Base-by-base conservation (phyloP, 2,888 invertebrate species). In the Drosophila algonquin region DNA sequence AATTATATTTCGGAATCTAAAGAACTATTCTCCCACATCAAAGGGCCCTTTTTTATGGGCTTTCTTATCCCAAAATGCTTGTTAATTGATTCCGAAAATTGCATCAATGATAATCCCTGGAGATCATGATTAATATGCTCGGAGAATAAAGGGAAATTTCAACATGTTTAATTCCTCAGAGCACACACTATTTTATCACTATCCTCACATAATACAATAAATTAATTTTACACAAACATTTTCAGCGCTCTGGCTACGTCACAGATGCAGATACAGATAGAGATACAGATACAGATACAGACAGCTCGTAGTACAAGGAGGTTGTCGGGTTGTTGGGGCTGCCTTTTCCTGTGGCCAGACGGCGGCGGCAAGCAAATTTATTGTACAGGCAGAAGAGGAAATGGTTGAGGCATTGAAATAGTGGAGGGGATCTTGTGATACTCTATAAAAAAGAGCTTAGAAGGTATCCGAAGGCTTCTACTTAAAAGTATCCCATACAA, bases 171-270 rank as follows among this genome's bases (percentile, higher is more conserved):
- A 62, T 71, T 56, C 70, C 52, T 6, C 46, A 40, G 52, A 56
- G 44, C 40, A 47, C 8, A 40, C 44, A 18, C 62, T 60, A 75
- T 74, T 80, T 72, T 75, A 79, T 87, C 73, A 87, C 77, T 87
- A 81, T 87, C 80, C 67, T 76, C 82, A 80, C 78, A 85, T 82
- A 78, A 85, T 79, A 80, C 73, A 67, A 88, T 83, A 80, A 88
- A 80, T 88, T 86, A 71, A 64, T 63, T 76, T 78, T 80, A 82
- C 81, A 71, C 73, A 71, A 71, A 71, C 63, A 73, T 57, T 55
- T 65, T 47, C 51, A 55, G 52, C 21, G 21, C 18, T 46, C 40
- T n/a, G 6, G 65, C 68, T 73, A 75, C 68, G 70, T 77, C 73
- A 75, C 56, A 72, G 69, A 69, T 75, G 51, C 60, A 57, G 52